These are phyloP conservation scores for Caradrina clavipalpis DNA, from an alignment of 2,888 invertebrate species.

Conservation along the genomic window DNA sequence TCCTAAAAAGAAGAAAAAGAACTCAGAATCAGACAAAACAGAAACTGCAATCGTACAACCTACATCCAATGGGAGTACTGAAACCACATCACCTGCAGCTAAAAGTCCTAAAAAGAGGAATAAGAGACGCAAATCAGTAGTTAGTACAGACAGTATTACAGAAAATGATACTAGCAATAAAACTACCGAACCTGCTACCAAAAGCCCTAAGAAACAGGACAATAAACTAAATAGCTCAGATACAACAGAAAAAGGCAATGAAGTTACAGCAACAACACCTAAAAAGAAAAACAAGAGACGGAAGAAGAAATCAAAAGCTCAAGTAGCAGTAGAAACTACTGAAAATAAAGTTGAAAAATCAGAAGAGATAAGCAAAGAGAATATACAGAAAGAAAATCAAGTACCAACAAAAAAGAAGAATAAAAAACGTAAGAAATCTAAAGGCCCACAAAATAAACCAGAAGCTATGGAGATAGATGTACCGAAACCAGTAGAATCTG, in stretches of 20 bases:
- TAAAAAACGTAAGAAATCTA: slow-evolving; percentile 50
- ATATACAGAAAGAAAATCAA: slow-evolving; percentile 30
- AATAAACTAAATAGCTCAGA: slow-evolving; percentile 36
- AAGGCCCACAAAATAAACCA: slow-evolving; percentile 31
- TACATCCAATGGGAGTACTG: slow-evolving; percentile 15
- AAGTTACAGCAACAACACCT: slow-evolving; percentile 24
- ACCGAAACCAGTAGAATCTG: slow-evolving; percentile 21
- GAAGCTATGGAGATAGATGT: slow-evolving; percentile 33
- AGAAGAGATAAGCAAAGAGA: slow-evolving; percentile 34
- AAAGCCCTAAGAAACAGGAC: slow-evolving; percentile 48
- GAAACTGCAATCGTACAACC: slow-evolving; percentile 23
- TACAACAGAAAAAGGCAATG: slow-evolving; percentile 17
- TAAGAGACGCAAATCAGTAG: slow-evolving; percentile 55
- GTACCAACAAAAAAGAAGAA: slow-evolving; percentile 58
- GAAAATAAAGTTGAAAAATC: slow-evolving; percentile 24
- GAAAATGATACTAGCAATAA: slow-evolving; percentile 36
- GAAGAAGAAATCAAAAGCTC: slow-evolving; percentile 51
- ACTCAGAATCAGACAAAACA: slow-evolving; percentile 43
- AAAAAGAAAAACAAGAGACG: slow-evolving; percentile 65
- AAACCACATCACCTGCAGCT: slow-evolving; percentile 6
- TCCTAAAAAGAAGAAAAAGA: slow-evolving; percentile 77
- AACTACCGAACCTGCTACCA: slow-evolving; percentile 3
- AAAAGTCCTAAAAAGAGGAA: slow-evolving; percentile 64
- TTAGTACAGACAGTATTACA: slow-evolving; percentile 19
- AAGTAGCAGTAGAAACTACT: slow-evolving; percentile 6